phyloP scores from a whole-genome alignment of 2,888 invertebrate species.

The Trichacis sp. region DNA sequence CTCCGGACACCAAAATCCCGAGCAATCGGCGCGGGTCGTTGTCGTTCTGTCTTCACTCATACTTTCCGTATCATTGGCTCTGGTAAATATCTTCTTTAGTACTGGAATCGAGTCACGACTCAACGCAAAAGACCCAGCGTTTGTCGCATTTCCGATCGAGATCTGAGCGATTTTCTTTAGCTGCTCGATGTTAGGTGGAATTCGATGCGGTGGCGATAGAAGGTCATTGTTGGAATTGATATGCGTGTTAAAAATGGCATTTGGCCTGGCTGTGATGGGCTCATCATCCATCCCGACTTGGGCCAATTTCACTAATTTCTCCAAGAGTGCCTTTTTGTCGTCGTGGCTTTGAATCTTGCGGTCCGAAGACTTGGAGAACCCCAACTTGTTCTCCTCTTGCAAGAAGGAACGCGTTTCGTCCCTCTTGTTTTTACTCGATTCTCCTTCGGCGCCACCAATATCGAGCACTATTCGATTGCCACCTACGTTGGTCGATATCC shows the following conservation, averaged over 20 bases:
- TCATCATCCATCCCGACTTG: slow-evolving; percentile 52
- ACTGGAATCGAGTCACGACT: slow-evolving; percentile 78
- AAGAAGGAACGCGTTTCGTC: slow-evolving; percentile 49
- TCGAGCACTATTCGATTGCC: slow-evolving; percentile 54
- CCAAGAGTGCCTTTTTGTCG: slow-evolving; percentile 50
- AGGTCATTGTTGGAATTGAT: slow-evolving; percentile 13
- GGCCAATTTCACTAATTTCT: slow-evolving; percentile 56
- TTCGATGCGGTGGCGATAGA: slow-evolving; percentile 7
- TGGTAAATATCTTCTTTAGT: slow-evolving; percentile 76
- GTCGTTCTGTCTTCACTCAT: slow-evolving; percentile 7
- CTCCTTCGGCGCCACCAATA: too few species aligned
- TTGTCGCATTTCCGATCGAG: slow-evolving; percentile 52
- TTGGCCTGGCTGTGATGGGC: slow-evolving; percentile 12
- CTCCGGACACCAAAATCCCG: slow-evolving; percentile 73
- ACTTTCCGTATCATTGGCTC: slow-evolving; percentile 61
- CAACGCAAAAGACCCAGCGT: slow-evolving; percentile 68
- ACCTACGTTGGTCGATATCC: slow-evolving; percentile 58
- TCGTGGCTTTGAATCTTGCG: slow-evolving; percentile 50
- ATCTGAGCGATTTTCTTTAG: slow-evolving; percentile 60
- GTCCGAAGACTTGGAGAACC: slow-evolving; percentile 50
- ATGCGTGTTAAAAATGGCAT: neutral
- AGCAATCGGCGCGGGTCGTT: slow-evolving; percentile 51
- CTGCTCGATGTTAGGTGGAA: slow-evolving; percentile 52
- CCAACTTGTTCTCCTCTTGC: slow-evolving; percentile 25
- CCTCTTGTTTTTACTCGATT: too few species aligned